Conservation (phyloP, 2,888 invertebrate species). For the Archaeoteleia sp. region DNA sequence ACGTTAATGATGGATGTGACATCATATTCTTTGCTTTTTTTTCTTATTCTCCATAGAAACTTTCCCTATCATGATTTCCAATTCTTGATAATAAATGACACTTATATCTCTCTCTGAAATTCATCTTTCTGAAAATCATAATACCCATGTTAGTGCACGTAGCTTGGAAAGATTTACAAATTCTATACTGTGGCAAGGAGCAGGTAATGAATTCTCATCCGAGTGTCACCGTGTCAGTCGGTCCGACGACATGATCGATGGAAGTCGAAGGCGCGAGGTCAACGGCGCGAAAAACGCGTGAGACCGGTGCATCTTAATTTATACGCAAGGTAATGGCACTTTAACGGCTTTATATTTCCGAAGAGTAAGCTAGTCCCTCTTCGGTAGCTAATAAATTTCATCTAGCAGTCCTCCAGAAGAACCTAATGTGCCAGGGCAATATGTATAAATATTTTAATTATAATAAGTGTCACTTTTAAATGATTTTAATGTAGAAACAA, state of each 20-base stretch:
- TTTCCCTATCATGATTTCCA: conserved; percentile 9
- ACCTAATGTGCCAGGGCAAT: neutral
- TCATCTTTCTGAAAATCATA: conserved; percentile 32
- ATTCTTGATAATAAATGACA: conserved; percentile 23
- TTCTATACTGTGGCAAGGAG: conserved; percentile 15
- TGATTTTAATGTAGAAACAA: too few relatives aligned
- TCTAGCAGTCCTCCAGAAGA: conserved; percentile 4
- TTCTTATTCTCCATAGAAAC: conserved; percentile 4
- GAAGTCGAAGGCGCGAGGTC: conserved; percentile 45
- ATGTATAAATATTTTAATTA: neutral
- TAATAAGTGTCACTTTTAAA: conserved; percentile 11
- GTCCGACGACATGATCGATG: conserved; percentile 48
- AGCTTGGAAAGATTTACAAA: conserved; percentile 23
- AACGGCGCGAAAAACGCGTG: conserved; percentile 28
- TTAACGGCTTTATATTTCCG: conserved; percentile 25
- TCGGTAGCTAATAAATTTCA: conserved; percentile 25
- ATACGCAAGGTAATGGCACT: conserved; percentile 16
- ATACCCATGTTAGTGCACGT: conserved; percentile 24
- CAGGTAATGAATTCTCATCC: conserved; percentile 42
- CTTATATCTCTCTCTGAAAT: conserved; percentile 24
- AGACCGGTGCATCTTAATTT: conserved; percentile 43
- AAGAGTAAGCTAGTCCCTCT: conserved; percentile 9
- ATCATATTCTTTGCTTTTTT: too few relatives aligned
- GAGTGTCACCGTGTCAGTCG: conserved; percentile 41
- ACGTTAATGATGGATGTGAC: too few relatives aligned